These are phyloP conservation scores for Mechanitis mazaeus DNA, from an alignment of 2,888 invertebrate genomes.

Conservation along the genomic window DNA sequence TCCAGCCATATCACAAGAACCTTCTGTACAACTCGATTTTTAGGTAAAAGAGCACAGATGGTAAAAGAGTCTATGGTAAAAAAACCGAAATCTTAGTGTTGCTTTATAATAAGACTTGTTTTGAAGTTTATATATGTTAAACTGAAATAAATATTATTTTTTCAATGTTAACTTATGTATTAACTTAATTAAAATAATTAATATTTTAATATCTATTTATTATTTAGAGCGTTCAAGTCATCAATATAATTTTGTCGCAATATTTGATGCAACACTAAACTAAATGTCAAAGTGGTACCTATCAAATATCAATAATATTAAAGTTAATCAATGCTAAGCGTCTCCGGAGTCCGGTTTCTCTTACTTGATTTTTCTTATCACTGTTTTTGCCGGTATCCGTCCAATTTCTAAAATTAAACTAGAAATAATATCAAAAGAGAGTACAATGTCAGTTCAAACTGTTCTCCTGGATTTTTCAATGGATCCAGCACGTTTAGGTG, in stretches of 20 bases:
- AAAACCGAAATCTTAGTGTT: constrained; percentile 55
- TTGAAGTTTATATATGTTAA: no score
- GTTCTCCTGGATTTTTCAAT: constrained; percentile 87
- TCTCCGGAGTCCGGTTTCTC: constrained; percentile 3
- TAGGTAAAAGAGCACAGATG: constrained; percentile 29
- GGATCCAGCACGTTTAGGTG: constrained; percentile 80
- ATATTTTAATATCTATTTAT: no score
- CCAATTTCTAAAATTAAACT: constrained; percentile 34
- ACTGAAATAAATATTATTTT: no score
- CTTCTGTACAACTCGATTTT: constrained; percentile 54
- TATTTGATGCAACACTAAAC: constrained; percentile 8
- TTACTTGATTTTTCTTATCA: constrained; percentile 11
- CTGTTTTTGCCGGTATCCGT: constrained; percentile 46
- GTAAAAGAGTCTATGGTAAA: constrained; percentile 20
- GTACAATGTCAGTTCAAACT: constrained; percentile 85
- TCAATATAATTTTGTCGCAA: background rate
- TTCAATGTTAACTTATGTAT: no score
- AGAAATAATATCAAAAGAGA: constrained; percentile 30
- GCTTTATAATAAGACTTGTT: constrained; percentile 30
- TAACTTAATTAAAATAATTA: no score
- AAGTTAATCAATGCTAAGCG: constrained; percentile 20
- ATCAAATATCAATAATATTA: constrained; percentile 8
- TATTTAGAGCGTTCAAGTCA: no score
- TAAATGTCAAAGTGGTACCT: constrained; percentile 9
- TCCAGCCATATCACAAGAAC: constrained; percentile 78